A percentile compares a stretch with the other conserved stretches of the same genome.
Evolutionary conservation across 2,113 vertebrate species (phyloP).

Genomic region (Nanorana parkeri): DNA sequence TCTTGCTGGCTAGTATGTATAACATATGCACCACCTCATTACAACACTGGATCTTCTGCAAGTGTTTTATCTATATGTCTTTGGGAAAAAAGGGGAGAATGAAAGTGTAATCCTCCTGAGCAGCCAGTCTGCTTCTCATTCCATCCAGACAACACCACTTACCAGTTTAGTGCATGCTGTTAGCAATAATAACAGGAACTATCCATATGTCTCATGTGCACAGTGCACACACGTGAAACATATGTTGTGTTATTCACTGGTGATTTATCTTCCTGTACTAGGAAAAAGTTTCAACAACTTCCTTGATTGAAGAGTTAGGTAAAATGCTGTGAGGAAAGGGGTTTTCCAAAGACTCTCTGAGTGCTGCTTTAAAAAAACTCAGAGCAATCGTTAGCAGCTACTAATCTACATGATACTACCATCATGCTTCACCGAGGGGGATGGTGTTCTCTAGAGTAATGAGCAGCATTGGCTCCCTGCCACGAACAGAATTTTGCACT

Average conservation of each 20-base stretch:
- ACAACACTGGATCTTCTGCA: too few relatives aligned
- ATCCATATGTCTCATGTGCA: constrained; percentile 7
- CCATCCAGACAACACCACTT: too few relatives aligned
- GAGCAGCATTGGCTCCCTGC: too few relatives aligned
- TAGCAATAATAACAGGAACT: neutral
- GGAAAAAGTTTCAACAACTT: neutral
- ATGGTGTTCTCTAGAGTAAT: too few relatives aligned
- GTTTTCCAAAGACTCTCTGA: constrained; percentile 49
- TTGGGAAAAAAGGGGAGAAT: too few relatives aligned
- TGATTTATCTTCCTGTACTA: constrained; percentile 39
- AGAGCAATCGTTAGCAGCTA: neutral
- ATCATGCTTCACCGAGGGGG: neutral
- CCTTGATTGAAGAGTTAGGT: constrained; percentile 32
- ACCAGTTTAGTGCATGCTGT: too few relatives aligned
- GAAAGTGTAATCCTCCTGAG: too few relatives aligned
- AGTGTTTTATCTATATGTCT: too few relatives aligned
- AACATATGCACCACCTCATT: too few relatives aligned
- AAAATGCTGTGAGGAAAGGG: constrained; percentile 49
- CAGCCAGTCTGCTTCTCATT: too few relatives aligned
- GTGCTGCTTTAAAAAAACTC: neutral
- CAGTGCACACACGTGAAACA: neutral
- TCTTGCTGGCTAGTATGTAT: too few relatives aligned
- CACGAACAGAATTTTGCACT: too few relatives aligned
- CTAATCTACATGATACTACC: neutral
- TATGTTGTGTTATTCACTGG: neutral